Evolutionary conservation across 2,797 vertebrate genomes (phyloP).

Genomic region (Channallabes apus): DNA sequence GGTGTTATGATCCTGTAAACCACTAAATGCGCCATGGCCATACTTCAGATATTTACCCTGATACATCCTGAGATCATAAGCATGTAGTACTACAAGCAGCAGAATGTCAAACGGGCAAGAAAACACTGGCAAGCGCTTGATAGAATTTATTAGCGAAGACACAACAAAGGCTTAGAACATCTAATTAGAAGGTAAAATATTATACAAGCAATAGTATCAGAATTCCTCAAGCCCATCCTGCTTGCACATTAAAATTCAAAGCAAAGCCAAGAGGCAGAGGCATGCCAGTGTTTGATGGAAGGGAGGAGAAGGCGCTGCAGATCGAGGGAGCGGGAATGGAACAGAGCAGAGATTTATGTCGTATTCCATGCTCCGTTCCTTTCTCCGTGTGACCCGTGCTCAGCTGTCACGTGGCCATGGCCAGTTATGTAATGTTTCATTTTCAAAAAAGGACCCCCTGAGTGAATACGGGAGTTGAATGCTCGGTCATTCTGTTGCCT

Average conservation of each 20-base stretch:
- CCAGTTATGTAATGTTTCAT: not conserved
- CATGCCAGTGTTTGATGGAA: not conserved
- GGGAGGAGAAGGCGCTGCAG: slow-evolving; percentile 3
- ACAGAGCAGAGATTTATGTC: not conserved
- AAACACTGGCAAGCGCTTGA: slow-evolving; percentile 5
- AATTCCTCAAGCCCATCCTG: slow-evolving; percentile 48
- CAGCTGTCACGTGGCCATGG: not conserved
- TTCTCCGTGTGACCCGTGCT: not conserved
- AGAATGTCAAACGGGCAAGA: not conserved
- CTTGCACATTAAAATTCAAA: slow-evolving; percentile 50
- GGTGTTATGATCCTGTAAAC: not conserved
- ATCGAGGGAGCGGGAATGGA: not conserved
- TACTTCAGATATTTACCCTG: not conserved
- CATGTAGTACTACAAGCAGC: not conserved
- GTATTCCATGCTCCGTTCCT: not conserved
- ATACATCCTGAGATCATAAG: not conserved
- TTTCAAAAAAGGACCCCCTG: not conserved
- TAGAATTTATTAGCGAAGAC: slow-evolving; percentile 44
- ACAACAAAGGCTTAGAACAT: slow-evolving; percentile 41
- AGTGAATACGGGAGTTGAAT: not conserved
- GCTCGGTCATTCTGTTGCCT: not conserved
- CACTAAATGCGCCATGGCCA: not conserved
- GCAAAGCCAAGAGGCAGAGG: slow-evolving; percentile 21
- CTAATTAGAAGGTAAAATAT: slow-evolving; percentile 58
- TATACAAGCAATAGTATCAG: slow-evolving; percentile 43